Evolutionary conservation across 2,888 invertebrate genomes (phyloP).

Genomic region (Callimorpha dominula): DNA sequence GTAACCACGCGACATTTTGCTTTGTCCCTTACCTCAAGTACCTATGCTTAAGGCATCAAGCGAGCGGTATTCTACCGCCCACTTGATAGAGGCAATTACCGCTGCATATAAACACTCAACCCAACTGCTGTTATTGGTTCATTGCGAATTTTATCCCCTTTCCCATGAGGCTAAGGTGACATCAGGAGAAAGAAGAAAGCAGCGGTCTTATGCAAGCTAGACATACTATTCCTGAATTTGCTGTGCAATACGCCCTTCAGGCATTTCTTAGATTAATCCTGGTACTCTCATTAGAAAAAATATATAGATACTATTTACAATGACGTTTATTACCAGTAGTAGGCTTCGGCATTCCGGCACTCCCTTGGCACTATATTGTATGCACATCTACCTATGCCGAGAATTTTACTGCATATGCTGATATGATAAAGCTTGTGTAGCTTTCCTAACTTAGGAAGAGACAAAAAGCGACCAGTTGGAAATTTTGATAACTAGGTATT

Average conservation of each 20-base stretch:
- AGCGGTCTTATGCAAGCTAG: too few species aligned
- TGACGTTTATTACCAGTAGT: background rate
- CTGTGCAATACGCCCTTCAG: background rate
- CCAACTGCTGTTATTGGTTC: background rate
- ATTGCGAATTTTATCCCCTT: background rate
- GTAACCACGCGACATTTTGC: slow-evolving; percentile 29
- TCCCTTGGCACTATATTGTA: background rate
- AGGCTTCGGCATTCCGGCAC: background rate
- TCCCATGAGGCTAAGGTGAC: background rate
- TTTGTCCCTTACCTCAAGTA: background rate
- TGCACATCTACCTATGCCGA: background rate
- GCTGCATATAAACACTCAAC: background rate
- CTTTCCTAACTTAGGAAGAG: too few species aligned
- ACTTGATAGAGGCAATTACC: background rate
- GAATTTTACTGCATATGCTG: too few species aligned
- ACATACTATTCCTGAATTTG: background rate
- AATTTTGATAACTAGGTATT: too few species aligned
- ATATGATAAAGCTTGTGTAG: too few species aligned
- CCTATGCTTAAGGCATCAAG: too few species aligned
- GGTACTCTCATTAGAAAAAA: background rate
- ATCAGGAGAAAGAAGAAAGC: background rate
- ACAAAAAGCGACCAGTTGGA: too few species aligned
- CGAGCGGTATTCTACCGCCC: too few species aligned
- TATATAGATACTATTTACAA: too few species aligned
- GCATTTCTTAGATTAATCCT: background rate